These are phyloP conservation scores for Peromyscus leucopus DNA, from an alignment of 2,113 vertebrate genomes.

Conservation along the genomic window DNA sequence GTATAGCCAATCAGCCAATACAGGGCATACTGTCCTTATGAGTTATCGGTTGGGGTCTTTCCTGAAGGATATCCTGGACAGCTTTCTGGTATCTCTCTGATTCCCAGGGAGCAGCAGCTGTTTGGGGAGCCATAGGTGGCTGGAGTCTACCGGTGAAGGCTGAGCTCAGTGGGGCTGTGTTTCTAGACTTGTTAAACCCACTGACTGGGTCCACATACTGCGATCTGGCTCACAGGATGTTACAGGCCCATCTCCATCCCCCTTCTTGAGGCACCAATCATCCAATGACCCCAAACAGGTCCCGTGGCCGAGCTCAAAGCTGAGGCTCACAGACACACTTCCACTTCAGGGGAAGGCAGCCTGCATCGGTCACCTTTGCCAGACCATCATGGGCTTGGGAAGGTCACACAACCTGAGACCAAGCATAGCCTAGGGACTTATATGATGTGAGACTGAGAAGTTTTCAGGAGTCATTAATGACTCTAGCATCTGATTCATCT, in stretches of 20 bases:
- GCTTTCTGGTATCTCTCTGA: not conserved
- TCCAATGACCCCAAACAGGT: not conserved
- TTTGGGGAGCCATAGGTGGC: not conserved
- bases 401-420: not conserved
- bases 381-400: not conserved
- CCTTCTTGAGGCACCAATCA: not conserved
- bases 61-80: not conserved
- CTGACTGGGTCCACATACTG: not conserved
- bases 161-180: not conserved
- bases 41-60: rapidly evolving
- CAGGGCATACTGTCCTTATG: not conserved
- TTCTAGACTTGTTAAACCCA: not conserved
- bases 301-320: not conserved
- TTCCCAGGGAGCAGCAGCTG: no score
- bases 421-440: rapidly evolving
- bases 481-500: not conserved
- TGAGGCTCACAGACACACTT: not conserved
- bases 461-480: not conserved
- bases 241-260: not conserved
- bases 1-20: no score
- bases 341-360: not conserved
- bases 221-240: not conserved
- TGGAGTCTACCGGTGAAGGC: not conserved
- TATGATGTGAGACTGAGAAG: not conserved
- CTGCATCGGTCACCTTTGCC: not conserved